These are phyloP conservation scores for Diplodus sargus DNA, from an alignment of 2,797 vertebrate genomes.

Conservation along the genomic window DNA sequence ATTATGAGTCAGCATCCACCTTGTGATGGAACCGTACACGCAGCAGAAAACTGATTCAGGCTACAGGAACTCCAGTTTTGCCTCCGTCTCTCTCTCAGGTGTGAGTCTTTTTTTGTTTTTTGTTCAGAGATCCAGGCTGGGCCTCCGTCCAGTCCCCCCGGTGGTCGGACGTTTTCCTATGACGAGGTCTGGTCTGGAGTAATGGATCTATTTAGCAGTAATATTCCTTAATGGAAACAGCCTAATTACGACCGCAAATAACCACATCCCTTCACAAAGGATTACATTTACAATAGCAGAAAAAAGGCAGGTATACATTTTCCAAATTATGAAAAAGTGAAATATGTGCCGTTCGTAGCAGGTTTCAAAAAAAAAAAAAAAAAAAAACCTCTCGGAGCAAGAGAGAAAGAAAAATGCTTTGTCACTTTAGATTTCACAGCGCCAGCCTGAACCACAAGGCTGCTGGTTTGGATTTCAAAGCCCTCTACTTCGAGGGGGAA, in stretches of 20 bases:
- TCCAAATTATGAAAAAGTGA: slow-evolving; percentile 82
- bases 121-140: slow-evolving; percentile 59
- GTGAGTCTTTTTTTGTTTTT: slow-evolving; percentile 55
- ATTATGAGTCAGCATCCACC: slow-evolving; percentile 2
- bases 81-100: slow-evolving; percentile 69
- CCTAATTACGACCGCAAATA: slow-evolving; percentile 82
- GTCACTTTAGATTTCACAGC: slow-evolving; percentile 84
- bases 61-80: slow-evolving; percentile 36
- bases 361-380: slow-evolving; percentile 59
- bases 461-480: slow-evolving; percentile 82
- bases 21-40: slow-evolving; percentile 13
- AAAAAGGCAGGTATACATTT: slow-evolving; percentile 78
- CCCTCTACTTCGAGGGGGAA: slow-evolving; percentile 62
- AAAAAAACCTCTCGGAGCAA: slow-evolving; percentile 56
- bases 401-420: slow-evolving; percentile 78
- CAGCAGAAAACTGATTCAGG: slow-evolving; percentile 31
- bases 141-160: slow-evolving; percentile 60
- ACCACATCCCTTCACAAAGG: slow-evolving; percentile 81
- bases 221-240: slow-evolving; percentile 85
- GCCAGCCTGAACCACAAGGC: slow-evolving; percentile 66
- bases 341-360: slow-evolving; percentile 81
- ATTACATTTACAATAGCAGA: slow-evolving; percentile 80
- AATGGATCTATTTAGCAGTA: slow-evolving; percentile 81
- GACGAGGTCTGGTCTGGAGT: slow-evolving; percentile 71
- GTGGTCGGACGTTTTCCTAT: slow-evolving; percentile 75